Percentiles rank a stretch among this genome's conserved stretches.
Conservation (phyloP, 2,888 invertebrate species). For the Charanyca ferruginea region DNA sequence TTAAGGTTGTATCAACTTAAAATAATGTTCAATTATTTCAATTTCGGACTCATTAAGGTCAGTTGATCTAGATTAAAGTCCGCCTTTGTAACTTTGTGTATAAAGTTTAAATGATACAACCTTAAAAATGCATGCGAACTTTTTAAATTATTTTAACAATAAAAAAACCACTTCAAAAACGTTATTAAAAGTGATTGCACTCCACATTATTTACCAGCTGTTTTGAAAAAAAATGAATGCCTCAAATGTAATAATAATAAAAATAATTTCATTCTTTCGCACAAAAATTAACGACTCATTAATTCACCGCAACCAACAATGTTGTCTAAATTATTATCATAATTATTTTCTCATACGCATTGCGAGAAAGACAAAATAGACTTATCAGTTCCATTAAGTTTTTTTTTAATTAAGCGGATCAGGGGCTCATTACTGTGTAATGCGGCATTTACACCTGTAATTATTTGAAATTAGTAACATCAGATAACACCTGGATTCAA, state of each 20-base stretch:
- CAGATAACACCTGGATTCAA: constrained; percentile 63
- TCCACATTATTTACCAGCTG: too few species aligned
- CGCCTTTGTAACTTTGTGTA: too few species aligned
- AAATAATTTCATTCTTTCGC: constrained; percentile 12
- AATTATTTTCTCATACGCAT: constrained; percentile 28
- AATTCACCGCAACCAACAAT: constrained; percentile 13
- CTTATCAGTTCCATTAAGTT: constrained; percentile 30
- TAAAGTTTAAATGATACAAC: too few species aligned
- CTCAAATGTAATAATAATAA: constrained; percentile 35
- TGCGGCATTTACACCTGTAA: constrained; percentile 48
- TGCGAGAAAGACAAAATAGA: constrained; percentile 25
- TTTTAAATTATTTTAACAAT: too few species aligned
- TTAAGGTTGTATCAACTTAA: too few species aligned
- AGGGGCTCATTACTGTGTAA: constrained; percentile 41
- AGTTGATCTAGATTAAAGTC: too few species aligned
- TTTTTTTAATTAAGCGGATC: constrained; percentile 53
- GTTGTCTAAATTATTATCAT: constrained; percentile 23
- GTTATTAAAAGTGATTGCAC: too few species aligned
- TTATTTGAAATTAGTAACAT: constrained; percentile 66
- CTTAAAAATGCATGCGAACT: too few species aligned
- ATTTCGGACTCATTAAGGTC: too few species aligned
- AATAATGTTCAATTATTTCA: too few species aligned
- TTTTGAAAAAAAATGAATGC: constrained; percentile 25
- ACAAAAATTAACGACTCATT: constrained; percentile 43
- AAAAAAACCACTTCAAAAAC: too few species aligned